Evolutionary conservation across 2,888 invertebrate species (phyloP).

Genomic region (Chelonus formosanus): DNA sequence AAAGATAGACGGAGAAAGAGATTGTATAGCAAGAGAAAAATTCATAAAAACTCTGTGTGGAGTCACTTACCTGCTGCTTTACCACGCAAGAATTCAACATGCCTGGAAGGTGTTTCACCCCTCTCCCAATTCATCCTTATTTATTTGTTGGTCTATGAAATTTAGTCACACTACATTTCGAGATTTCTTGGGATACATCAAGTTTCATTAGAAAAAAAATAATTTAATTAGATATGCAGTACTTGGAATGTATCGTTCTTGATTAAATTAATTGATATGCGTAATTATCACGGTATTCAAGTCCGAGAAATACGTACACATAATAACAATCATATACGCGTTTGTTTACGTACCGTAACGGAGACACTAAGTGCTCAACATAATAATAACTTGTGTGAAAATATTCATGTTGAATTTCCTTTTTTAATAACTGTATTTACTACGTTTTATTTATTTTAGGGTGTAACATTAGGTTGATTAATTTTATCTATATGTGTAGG

Average conservation of each 20-base stretch:
- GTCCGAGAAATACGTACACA: constrained; percentile 1
- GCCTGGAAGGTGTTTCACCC: not conserved
- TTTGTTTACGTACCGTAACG: constrained; percentile 24
- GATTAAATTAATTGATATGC: constrained; percentile 26
- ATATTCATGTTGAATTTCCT: too few relatives aligned
- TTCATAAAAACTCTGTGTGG: constrained; percentile 40
- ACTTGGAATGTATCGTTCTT: constrained; percentile 22
- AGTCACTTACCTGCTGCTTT: constrained; percentile 44
- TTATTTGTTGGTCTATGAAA: too few relatives aligned
- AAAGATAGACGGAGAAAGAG: constrained; percentile 32
- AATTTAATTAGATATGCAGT: constrained; percentile 17
- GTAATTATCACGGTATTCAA: constrained; percentile 25
- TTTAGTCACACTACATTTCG: too few relatives aligned
- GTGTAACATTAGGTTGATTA: not conserved
- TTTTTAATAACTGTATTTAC: too few relatives aligned
- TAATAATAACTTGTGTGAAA: too few relatives aligned
- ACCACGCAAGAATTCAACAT: constrained; percentile 12
- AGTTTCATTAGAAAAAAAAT: too few relatives aligned
- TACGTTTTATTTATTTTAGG: too few relatives aligned
- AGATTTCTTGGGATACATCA: too few relatives aligned
- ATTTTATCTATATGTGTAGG: not conserved
- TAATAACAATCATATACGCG: constrained; percentile 21
- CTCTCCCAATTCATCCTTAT: too few relatives aligned
- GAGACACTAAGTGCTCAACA: not conserved
- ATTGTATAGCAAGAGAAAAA: constrained; percentile 24